Evolutionary conservation across 2,113 vertebrate genomes (phyloP), one percentile per base, ranked within the genome.

Genomic region (Mus spicilegus): DNA sequence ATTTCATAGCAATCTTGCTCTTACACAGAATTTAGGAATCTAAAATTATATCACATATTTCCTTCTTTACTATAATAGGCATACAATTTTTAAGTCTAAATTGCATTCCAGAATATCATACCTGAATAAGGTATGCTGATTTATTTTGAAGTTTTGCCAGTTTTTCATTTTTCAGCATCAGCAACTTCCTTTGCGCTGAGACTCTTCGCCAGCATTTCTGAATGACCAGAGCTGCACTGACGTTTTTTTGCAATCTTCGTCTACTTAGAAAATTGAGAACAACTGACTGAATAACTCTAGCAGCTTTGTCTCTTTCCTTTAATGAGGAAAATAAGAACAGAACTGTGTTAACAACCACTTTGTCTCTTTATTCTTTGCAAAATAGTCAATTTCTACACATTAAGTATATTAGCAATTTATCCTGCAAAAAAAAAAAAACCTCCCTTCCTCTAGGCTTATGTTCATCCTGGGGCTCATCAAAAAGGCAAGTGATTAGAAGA

Each of bases 41-140:
- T 61, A 89, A 88, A 94, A 63, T 7, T 39, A 89, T 26, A 33
- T 42, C 5, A 30, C 10, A 61, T 42, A 63, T 85, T 77, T 54
- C 22, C 51, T 78, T 75, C 76, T 51, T 65, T n/a, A 36, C 86
- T 86, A 67, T 84, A 85, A 89, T 89, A 92, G 0, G 1, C 7
- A 86, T 76, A 77, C 76, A 70, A 28, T 6, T 82, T 63, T 54
- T 39, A 78, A 73, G 72, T 51, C 90, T 2, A 61, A 65, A 49
- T 51, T 54, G 72, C 30, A 89, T 12, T 69, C 6, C 13, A 90
- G 13, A 39, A 89, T 87, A 75, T 5, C 92, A 0, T 89, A 99
- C 99, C 99, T 99, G 99, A 97, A 99, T 99, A 87, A 99, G 14
- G 1, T 91, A 97, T 51, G 99, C 99, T 61, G 99, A 99, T 90